Evolutionary conservation across 2,888 invertebrate genomes (phyloP).

Genomic region (Amorpha juglandis): DNA sequence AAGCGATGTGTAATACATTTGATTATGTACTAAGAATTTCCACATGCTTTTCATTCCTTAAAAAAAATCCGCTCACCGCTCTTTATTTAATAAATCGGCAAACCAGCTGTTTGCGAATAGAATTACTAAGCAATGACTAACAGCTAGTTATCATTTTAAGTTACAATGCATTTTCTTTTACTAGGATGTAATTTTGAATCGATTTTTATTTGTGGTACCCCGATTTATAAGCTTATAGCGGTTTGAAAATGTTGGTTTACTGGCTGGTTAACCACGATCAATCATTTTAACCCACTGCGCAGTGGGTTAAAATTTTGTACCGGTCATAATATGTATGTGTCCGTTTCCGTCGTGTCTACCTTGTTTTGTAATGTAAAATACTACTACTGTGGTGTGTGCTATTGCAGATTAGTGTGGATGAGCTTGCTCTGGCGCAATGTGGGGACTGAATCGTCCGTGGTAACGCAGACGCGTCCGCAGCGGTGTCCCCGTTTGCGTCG

Average conservation of each 20-base stretch:
- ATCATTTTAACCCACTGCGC: too few species aligned
- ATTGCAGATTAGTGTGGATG: too few species aligned
- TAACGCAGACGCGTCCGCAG: too few species aligned
- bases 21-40: background rate
- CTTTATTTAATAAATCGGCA: slow-evolving; percentile 1
- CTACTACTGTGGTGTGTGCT: too few species aligned
- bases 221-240: slow-evolving; percentile 1
- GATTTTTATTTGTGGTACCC: background rate
- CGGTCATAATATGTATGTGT: too few species aligned
- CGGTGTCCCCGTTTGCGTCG: too few species aligned
- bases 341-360: too few species aligned
- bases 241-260: background rate
- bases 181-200: background rate
- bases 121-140: slow-evolving; percentile 7
- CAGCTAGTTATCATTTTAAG: background rate
- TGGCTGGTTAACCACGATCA: background rate
- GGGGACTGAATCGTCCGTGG: too few species aligned
- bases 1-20: too few species aligned
- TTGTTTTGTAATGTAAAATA: too few species aligned
- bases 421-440: too few species aligned
- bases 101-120: background rate
- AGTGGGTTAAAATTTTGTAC: too few species aligned
- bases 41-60: background rate
- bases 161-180: slow-evolving; percentile 9
- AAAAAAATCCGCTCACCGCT: background rate